Base-by-base conservation (phyloP, 2,888 invertebrate species). In the Sarcophaga carnaria region DNA sequence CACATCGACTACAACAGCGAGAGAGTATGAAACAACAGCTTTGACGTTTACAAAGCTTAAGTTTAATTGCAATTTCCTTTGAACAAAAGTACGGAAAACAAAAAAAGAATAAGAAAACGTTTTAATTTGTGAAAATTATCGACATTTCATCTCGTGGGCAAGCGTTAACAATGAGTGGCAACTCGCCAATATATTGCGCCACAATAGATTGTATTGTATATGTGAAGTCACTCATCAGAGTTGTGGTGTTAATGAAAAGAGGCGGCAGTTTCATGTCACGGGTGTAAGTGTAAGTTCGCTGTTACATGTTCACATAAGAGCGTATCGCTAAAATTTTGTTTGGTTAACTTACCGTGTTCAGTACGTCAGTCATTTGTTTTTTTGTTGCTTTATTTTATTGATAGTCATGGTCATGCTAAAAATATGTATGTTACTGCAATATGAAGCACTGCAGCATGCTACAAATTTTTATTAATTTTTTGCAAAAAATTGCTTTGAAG, bases 341-440 rank as follows among this genome's bases (percentile, higher is more conserved):
- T 37, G 2, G 37, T 10, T 37, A 37, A 37, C 37, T 37, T 37
- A 37, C 8, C 37, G 37, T 37, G 2, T 37, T 37, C 37, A 37
- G 8, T 37, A 37, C 37, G 37, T 10, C 37, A 69, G 47, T 69
- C 62, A n/a, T 70, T 70, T 76, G 20, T 64, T 77, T 64, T 49
- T 17, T 47, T n/a, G n/a, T n/a, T n/a, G n/a, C n/a, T n/a, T 64
- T 47, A 37, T 45, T 67, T 71, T 70, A 60, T 70, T 64, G 76
- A 76, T 64, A 82, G 70, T 82, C 76, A 76, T 71, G 77, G 70
- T 71, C 82, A 71, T 82, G 70, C 25, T 17, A n/a, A 6, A 70
- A 25, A 45, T 22, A 70, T 76, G 75, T 22, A 70, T 76, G 75
- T 17, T 62, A 49, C 10, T 54, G 25, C n/a, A 12, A 37, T 59